Evolutionary conservation across 2,113 vertebrate genomes (phyloP), one percentile per base, ranked within the genome.

Genomic region (Percina caprodes): DNA sequence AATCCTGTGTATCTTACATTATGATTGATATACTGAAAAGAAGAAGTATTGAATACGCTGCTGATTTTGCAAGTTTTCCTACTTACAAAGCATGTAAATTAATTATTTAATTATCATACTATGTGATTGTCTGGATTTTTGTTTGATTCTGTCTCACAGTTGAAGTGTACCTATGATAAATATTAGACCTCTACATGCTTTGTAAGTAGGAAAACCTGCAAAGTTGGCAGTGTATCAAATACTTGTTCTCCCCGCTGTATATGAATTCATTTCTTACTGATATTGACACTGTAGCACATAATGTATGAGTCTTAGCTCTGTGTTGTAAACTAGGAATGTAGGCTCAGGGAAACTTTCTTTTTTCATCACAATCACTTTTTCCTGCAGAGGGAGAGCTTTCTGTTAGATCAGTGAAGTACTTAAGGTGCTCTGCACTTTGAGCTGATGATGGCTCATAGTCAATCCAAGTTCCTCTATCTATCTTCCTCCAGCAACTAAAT

Each of bases 401-500:
- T 63, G 56, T 77, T 42, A 56, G 1, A 45, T 77, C 48, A 81
- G 58, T 62, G 33, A 30, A 63, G 54, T 14, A 61, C 71, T 74
- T 69, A 21, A 33, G 55, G 66, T 49, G 30, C n/a, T 69, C 23
- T 67, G 51, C 65, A 73, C 74, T 61, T 23, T 30, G n/a, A 74
- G 51, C 62, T 30, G 8, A 24, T 48, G 51, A 68, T 72, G 68
- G 61, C 79, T 84, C 73, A 54, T 51, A 69, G 72, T 77, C 15
- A 42, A 62, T 54, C 59, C 26, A 14, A 10, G 21, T 30, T 84
- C 70, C 10, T 68, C 19, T 63, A 11, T 42, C 24, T 56, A 74
- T 66, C 52, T 62, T 55, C 55, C 33, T 60, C 14, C 14, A 48
- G 78, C 68, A 51, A 35, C 46, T 69, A 84, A 86, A 69, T 68